Percentiles rank a stretch among this genome's conserved stretches.
phyloP scores from a whole-genome alignment of 2,113 vertebrate genomes.

The Morone saxatilis region DNA sequence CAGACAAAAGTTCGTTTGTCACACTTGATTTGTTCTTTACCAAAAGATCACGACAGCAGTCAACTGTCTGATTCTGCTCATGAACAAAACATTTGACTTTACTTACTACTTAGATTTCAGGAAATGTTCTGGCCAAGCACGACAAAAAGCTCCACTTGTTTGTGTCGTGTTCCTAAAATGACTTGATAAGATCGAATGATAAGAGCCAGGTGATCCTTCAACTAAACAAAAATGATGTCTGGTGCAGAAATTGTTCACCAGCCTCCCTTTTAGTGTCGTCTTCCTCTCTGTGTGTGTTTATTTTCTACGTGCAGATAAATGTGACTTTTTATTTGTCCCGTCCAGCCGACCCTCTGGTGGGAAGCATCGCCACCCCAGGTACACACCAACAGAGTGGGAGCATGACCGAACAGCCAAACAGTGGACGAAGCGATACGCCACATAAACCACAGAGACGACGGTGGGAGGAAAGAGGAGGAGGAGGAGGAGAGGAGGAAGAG shows the following conservation, averaged over 20 bases:
- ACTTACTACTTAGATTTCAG: no score
- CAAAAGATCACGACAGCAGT: not conserved
- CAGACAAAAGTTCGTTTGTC: not conserved
- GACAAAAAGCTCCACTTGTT: not conserved
- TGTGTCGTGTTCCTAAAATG: not conserved
- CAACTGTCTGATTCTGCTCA: not conserved
- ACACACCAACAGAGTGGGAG: constrained; percentile 97
- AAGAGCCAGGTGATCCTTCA: not conserved
- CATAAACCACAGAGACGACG: constrained; percentile 89
- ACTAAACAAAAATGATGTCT: not conserved
- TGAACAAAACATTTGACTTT: no score
- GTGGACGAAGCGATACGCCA: constrained; percentile 97
- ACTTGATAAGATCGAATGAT: no score
- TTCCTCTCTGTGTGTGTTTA: not conserved
- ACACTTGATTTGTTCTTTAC: not conserved
- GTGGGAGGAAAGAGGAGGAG: constrained; percentile 64
- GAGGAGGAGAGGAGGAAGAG: constrained; percentile 66
- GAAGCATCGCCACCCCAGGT: constrained; percentile 98
- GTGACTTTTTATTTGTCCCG: not conserved
- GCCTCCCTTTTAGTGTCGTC: no score
- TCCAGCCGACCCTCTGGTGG: constrained; percentile 95
- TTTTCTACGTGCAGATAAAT: not conserved
- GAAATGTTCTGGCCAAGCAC: not conserved
- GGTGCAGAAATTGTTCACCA: not conserved
- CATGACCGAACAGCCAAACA: constrained; percentile 98